phyloP scores from a whole-genome alignment of 2,113 vertebrate genomes.

The Zeus faber region DNA sequence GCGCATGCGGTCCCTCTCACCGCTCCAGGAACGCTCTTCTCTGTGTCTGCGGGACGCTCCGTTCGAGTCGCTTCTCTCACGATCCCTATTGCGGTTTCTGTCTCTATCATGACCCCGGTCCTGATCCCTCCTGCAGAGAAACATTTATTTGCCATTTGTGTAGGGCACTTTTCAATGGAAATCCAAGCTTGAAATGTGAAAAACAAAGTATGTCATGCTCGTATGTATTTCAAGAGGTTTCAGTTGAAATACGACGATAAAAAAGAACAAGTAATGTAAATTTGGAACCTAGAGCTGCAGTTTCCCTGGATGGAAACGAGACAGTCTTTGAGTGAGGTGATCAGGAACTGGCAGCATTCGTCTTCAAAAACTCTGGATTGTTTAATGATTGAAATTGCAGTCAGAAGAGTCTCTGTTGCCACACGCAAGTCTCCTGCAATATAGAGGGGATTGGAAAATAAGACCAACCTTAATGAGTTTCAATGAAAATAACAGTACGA shows the following conservation, averaged over 20 bases:
- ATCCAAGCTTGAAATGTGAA: no score
- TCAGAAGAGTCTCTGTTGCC: slow-evolving; percentile 91
- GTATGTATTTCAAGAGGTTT: background rate
- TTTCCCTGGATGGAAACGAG: slow-evolving; percentile 92
- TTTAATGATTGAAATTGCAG: slow-evolving; percentile 93
- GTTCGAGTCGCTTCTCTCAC: slow-evolving; percentile 20
- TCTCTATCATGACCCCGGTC: slow-evolving; percentile 28
- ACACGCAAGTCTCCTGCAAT: slow-evolving; percentile 83
- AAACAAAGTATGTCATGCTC: background rate
- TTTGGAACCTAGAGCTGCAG: slow-evolving; percentile 71
- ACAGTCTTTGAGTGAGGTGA: slow-evolving; percentile 93
- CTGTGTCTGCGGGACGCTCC: slow-evolving; percentile 56
- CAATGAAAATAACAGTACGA: no score
- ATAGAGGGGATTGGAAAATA: no score
- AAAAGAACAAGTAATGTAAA: background rate
- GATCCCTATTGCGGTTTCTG: slow-evolving; percentile 22
- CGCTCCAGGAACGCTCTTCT: slow-evolving; percentile 62
- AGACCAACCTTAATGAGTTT: no score
- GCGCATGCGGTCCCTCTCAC: slow-evolving; percentile 51
- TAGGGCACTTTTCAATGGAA: no score
- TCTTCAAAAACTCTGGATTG: slow-evolving; percentile 90
- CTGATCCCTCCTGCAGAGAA: slow-evolving; percentile 44
- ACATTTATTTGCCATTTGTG: background rate
- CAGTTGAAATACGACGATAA: background rate
- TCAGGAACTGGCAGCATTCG: slow-evolving; percentile 88